Evolutionary conservation across 2,888 invertebrate species (phyloP), one percentile per base, ranked within the genome.

Genomic region (Enchytraeus crypticus): DNA sequence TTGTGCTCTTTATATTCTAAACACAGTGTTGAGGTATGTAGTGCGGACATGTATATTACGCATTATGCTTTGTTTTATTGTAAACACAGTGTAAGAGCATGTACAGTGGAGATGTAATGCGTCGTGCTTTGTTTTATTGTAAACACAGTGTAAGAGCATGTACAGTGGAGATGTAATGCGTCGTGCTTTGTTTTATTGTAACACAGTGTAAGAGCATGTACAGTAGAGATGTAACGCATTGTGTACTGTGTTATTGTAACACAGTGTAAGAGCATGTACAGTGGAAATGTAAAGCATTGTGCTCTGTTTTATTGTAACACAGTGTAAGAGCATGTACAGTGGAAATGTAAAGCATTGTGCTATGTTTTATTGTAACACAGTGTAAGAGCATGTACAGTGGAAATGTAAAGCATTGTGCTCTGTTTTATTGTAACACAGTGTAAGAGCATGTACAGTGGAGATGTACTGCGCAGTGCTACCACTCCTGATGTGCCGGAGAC

Each of bases 351-450:
- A n/a, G n/a, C n/a, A n/a, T n/a, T n/a, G n/a, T n/a, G n/a, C n/a
- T n/a, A n/a, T n/a, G n/a, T n/a, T n/a, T n/a, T n/a, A n/a, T n/a
- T n/a, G n/a, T n/a, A n/a, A n/a, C n/a, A n/a, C 63, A 77, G 77
- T 78, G 78, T 2, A 86, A 88, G 70, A 81, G 84, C 55, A 82
- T 87, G 79, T 88, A 87, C 72, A 83, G 83, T 27, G 58, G 69
- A 23, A 73, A 72, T 49, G 64, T 61, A 47, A 67, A 71, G n/a
- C 73, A 73, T n/a, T n/a, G n/a, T n/a, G n/a, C n/a, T 61, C n/a
- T n/a, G 1, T 26, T 33, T n/a, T 27, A 58, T 43, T 32, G 26
- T 21, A 54, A 63, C 68, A 18, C 63, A 77, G 77, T 78, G 78
- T 2, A 86, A 88, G 70, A 81, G 84, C 55, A 82, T 87, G 79